Evolutionary conservation across 1,140 invertebrate genomes (phyloP).

Genomic region (Pseudomyrmex sp.): DNA sequence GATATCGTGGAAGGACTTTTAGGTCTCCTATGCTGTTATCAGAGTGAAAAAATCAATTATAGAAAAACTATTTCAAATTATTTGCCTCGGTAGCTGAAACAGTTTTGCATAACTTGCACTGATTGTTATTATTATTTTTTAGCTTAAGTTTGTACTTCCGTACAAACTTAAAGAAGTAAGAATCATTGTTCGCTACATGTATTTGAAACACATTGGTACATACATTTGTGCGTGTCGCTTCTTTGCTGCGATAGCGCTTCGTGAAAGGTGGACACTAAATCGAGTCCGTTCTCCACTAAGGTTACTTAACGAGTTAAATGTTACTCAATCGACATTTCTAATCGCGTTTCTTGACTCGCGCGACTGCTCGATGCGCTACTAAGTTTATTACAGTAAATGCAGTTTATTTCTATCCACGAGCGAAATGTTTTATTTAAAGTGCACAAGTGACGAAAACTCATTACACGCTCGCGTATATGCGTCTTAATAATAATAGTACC

Average conservation of each 20-base stretch:
- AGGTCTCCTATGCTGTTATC: too few species aligned
- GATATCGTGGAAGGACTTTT: too few species aligned
- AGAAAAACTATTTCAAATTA: too few species aligned
- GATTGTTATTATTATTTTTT: too few species aligned
- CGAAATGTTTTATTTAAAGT: conserved; percentile 25
- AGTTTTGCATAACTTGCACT: too few species aligned
- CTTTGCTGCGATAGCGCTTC: conserved; percentile 37
- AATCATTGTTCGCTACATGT: too few species aligned
- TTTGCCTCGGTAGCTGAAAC: too few species aligned
- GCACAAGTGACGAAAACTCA: background rate
- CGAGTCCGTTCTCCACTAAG: conserved; percentile 44
- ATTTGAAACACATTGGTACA: too few species aligned
- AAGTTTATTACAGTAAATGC: conserved; percentile 22
- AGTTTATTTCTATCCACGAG: background rate
- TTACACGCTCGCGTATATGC: background rate
- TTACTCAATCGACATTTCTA: conserved; percentile 66
- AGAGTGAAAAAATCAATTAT: too few species aligned
- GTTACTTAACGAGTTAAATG: conserved; percentile 62
- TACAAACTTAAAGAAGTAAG: too few species aligned
- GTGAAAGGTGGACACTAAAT: conserved; percentile 65
- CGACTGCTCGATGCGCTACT: conserved; percentile 23
- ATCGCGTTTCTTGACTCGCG: conserved; percentile 34
- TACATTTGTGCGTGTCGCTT: background rate
- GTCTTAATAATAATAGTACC: background rate
- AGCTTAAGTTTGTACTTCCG: too few species aligned